Evolutionary conservation across 2,888 invertebrate genomes (phyloP), one percentile per base, ranked within the genome.

Genomic region (Masnerella sp.): DNA sequence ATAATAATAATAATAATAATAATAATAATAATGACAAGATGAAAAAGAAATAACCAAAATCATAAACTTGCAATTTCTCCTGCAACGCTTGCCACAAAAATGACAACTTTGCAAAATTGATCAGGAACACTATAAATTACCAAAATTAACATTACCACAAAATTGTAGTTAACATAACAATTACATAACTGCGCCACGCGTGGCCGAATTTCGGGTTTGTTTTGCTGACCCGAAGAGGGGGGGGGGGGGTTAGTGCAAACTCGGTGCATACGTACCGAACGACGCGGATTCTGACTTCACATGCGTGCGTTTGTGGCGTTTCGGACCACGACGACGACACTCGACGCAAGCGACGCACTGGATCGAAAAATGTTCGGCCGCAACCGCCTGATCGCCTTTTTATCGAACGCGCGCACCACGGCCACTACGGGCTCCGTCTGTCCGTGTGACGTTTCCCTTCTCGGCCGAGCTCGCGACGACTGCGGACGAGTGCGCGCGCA

Each of bases 261-360:
- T 62, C 42, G 32, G 61, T 62, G 51, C 61, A 62, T 62, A 62
- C 61, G 61, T 42, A 62, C 61, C 61, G 8, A 51, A 42, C 42
- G 18, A 51, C 51, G 42, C 49, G 17, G 51, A 18, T 30, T 51
- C 38, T 11, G 14, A 22, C 40, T 20, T 62, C 51, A 51, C 61
- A 62, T 62, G 32, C 51, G 61, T 51, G n/a, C 17, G 40, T 9
- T 18, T 30, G 30, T 49, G 9, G 20, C 17, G 25, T 59, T 59
- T 45, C 20, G 42, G 11, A 1, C 1, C 4, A 20, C 30, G 12
- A 18, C 30, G 28, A 28, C 18, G 40, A 28, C 49, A 49, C 9
- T 40, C 17, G 28, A 11, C 18, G 30, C 40, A 30, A 11, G 25
- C 22, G 25, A 28, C n/a, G n/a, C 40, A 7, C 15, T 2, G 32